Evolutionary conservation across 1,140 invertebrate species (phyloP).

Genomic region (Lepidurus apus): DNA sequence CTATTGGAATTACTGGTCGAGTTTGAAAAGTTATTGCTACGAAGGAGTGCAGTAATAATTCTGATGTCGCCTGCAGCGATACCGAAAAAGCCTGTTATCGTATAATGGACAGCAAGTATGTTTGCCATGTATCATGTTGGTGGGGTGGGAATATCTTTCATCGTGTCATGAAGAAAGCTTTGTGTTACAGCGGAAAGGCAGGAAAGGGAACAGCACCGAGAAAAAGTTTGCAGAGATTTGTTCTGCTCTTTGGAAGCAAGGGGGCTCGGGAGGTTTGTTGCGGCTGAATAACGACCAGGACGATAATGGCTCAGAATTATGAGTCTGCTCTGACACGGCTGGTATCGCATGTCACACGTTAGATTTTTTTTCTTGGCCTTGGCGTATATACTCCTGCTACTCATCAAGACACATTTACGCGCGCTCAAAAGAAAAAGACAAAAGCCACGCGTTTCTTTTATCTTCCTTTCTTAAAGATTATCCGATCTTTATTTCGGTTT

Average conservation of each 20-base stretch:
- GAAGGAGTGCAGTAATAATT: slow-evolving; percentile 6
- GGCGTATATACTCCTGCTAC: neutral
- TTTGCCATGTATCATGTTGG: slow-evolving; percentile 19
- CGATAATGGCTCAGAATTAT: slow-evolving; percentile 22
- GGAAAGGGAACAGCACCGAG: neutral
- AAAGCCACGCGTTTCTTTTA: neutral
- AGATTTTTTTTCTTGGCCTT: slow-evolving; percentile 6
- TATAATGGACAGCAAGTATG: slow-evolving; percentile 22
- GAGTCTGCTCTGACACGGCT: slow-evolving; percentile 20
- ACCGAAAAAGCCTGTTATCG: slow-evolving; percentile 19
- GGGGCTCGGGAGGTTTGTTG: neutral
- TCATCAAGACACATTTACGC: slow-evolving; percentile 21
- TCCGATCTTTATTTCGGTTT: neutral
- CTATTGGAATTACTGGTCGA: neutral
- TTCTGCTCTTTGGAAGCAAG: neutral
- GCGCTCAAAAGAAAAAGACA: neutral
- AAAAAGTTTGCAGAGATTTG: neutral
- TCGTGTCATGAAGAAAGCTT: slow-evolving; percentile 7
- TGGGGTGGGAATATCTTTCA: slow-evolving; percentile 14
- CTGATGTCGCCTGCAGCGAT: neutral
- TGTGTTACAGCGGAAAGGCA: slow-evolving; percentile 18
- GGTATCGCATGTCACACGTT: slow-evolving; percentile 21
- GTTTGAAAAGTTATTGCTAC: neutral
- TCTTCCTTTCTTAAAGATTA: neutral
- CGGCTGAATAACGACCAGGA: slow-evolving; percentile 18